These are phyloP conservation scores for Coptotermes formosanus DNA, from an alignment of 1,140 invertebrate species.

Conservation along the genomic window DNA sequence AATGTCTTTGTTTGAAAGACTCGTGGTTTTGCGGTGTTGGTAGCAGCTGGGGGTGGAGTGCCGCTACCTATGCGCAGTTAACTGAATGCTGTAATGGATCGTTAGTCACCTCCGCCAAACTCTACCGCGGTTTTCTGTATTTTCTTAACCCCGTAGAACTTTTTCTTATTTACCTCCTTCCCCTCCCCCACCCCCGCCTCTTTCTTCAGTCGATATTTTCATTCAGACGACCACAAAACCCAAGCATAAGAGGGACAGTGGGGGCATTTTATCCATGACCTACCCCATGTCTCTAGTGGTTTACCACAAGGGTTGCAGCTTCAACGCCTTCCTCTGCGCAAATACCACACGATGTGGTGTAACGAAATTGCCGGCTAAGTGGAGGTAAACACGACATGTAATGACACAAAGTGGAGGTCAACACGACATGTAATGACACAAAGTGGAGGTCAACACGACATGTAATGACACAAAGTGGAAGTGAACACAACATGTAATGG, in stretches of 20 bases:
- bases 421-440: no score
- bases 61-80: not conserved
- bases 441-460: no score
- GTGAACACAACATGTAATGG: no score
- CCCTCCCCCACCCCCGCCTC: no score
- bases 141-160: not conserved
- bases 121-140: not conserved
- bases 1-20: not conserved
- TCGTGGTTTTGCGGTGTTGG: not conserved
- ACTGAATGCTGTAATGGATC: conserved; percentile 5
- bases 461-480: no score
- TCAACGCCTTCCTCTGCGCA: not conserved
- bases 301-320: not conserved
- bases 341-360: no score
- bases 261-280: not conserved
- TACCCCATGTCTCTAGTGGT: not conserved
- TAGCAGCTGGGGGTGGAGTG: not conserved
- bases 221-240: not conserved
- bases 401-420: no score
- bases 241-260: not conserved
- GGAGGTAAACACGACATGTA: no score
- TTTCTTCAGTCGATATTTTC: not conserved
- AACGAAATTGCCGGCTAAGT: no score
- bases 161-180: not conserved
- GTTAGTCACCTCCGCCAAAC: not conserved